Conservation (phyloP, 2,113 vertebrate species). For the Oncorhynchus kisutch region DNA sequence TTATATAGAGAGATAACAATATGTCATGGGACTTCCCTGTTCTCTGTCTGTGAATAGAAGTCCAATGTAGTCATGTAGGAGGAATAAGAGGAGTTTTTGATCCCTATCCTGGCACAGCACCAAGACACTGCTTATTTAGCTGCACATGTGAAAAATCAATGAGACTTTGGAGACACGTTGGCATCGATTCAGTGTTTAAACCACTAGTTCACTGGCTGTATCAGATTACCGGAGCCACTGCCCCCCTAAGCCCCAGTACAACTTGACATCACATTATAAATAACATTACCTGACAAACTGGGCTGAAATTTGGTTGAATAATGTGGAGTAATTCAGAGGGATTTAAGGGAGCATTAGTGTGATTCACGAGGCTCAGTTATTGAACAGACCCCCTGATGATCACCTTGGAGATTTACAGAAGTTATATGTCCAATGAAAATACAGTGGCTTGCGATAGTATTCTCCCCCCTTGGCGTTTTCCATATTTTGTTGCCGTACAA, state of each 20-base stretch:
- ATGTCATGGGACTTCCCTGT: neutral
- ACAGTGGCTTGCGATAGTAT: too few relatives aligned
- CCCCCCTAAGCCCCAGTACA: conserved; percentile 50
- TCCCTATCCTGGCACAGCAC: conserved; percentile 36
- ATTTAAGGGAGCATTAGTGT: conserved; percentile 14
- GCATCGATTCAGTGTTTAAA: conserved; percentile 55
- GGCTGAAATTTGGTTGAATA: conserved; percentile 7
- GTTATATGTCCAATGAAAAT: neutral
- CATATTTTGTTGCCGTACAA: too few relatives aligned
- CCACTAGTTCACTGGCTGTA: conserved; percentile 45
- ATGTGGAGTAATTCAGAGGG: conserved; percentile 10
- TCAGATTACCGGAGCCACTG: conserved; percentile 53
- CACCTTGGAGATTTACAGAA: neutral
- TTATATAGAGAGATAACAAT: neutral
- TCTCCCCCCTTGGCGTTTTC: too few relatives aligned
- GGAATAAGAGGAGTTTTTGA: conserved; percentile 28
- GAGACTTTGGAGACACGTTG: neutral
- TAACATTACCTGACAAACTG: conserved; percentile 27
- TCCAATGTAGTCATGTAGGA: conserved; percentile 1
- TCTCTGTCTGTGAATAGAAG: neutral
- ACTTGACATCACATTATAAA: conserved; percentile 49
- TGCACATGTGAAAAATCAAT: neutral
- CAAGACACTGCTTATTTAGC: conserved; percentile 42
- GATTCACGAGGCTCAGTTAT: conserved; percentile 7
- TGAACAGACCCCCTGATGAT: neutral